Evolutionary conservation across 2,113 vertebrate genomes (phyloP).

Genomic region (Gnathonemus longibarbis): DNA sequence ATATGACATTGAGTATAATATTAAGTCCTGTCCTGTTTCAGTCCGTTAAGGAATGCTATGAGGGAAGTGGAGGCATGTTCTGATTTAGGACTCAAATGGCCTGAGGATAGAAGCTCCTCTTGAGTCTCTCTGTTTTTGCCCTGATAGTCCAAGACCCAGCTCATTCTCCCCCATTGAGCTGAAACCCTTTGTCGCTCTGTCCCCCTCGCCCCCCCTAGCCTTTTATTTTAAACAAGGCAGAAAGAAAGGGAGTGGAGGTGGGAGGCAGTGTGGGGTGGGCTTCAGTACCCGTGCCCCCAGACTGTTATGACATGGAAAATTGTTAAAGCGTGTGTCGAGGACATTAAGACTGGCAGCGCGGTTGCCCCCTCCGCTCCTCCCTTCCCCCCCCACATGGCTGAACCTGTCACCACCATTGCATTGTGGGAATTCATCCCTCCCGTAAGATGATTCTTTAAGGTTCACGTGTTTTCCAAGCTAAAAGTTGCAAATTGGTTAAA

Average conservation of each 20-base stretch:
- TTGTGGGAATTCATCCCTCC: constrained; percentile 97
- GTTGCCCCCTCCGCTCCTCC: constrained; percentile 35
- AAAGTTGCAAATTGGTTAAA: constrained; percentile 84
- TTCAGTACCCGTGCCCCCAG: constrained; percentile 50
- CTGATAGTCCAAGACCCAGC: constrained; percentile 62
- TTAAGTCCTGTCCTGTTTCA: too few species aligned
- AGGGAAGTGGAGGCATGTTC: too few species aligned
- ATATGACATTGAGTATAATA: too few species aligned
- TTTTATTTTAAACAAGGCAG: constrained; percentile 32
- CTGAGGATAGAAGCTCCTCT: too few species aligned
- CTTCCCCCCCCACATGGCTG: constrained; percentile 76
- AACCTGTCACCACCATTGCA: constrained; percentile 79
- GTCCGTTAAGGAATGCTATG: too few species aligned
- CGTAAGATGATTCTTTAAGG: constrained; percentile 86
- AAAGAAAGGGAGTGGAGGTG: constrained; percentile 43
- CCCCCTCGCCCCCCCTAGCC: not conserved
- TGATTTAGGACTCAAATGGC: too few species aligned
- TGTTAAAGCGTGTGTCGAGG: constrained; percentile 66
- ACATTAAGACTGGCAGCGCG: constrained; percentile 89
- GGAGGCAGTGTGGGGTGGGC: constrained; percentile 28
- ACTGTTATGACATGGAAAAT: constrained; percentile 77
- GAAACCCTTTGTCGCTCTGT: constrained; percentile 59
- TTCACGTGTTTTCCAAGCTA: constrained; percentile 84
- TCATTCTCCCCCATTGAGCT: constrained; percentile 80
- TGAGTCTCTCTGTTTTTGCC: too few species aligned